These are phyloP conservation scores for Poecilia latipinna DNA, from an alignment of 2,113 vertebrate genomes.

Conservation along the genomic window DNA sequence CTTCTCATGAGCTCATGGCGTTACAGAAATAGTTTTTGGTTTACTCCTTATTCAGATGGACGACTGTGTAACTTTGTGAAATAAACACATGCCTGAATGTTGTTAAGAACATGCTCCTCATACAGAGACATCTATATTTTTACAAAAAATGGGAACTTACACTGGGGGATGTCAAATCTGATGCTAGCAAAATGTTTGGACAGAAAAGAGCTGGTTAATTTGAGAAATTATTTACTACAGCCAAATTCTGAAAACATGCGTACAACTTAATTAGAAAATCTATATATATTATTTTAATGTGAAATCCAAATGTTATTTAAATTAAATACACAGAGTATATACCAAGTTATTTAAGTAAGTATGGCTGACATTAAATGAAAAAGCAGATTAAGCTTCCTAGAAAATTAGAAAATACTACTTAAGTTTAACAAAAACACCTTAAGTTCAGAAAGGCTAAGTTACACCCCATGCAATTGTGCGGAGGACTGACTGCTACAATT, in stretches of 20 bases:
- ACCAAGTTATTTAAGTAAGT: background rate
- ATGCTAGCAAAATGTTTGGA: conserved; percentile 53
- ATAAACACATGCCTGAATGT: conserved; percentile 26
- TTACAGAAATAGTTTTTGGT: conserved; percentile 1
- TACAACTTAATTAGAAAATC: background rate
- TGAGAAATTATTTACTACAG: background rate
- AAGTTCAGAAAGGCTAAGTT: no score
- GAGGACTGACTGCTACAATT: no score
- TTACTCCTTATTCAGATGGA: conserved; percentile 3
- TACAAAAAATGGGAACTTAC: conserved; percentile 55
- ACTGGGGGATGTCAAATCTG: conserved; percentile 53
- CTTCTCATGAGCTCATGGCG: conserved; percentile 21
- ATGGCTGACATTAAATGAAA: background rate
- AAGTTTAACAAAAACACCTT: background rate
- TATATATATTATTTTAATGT: background rate
- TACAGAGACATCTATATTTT: conserved; percentile 16
- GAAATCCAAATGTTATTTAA: background rate
- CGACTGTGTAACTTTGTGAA: conserved; percentile 2
- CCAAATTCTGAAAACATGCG: background rate
- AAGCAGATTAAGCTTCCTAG: no score
- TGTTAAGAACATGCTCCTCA: conserved; percentile 37
- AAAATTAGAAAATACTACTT: no score
- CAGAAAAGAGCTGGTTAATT: conserved; percentile 58
- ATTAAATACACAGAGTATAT: background rate
- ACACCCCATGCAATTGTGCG: no score